Evolutionary conservation across 53 echinoderm and acorn worm genomes (phyloP).

Genomic region (Patiria pectinifera): DNA sequence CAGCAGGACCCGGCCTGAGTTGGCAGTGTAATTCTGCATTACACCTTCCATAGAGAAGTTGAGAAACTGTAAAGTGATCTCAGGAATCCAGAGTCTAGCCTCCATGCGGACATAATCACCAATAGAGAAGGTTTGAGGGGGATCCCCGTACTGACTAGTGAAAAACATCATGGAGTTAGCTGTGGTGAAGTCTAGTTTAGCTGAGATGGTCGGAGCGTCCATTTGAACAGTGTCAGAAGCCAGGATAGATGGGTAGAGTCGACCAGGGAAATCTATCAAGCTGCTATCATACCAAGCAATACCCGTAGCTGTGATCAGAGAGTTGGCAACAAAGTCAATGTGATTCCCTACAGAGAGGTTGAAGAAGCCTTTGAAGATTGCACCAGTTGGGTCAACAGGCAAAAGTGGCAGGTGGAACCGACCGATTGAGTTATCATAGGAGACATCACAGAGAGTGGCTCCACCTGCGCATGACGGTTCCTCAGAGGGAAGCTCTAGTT

Average conservation of each 20-base stretch:
- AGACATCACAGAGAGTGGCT: slow-evolving; percentile 50
- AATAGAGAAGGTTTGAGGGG: slow-evolving; percentile 75
- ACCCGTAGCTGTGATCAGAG: slow-evolving; percentile 68
- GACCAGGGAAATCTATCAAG: slow-evolving; percentile 75
- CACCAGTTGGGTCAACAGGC: slow-evolving; percentile 71
- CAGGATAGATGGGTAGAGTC: slow-evolving; percentile 65
- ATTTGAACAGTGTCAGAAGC: slow-evolving; percentile 74
- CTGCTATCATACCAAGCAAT: slow-evolving; percentile 77
- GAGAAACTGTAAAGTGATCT: slow-evolving; percentile 70
- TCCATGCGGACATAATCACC: slow-evolving; percentile 75
- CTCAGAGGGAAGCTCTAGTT: slow-evolving; percentile 25
- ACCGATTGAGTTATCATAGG: slow-evolving; percentile 67
- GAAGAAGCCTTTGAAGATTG: slow-evolving; percentile 71
- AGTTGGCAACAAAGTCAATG: slow-evolving; percentile 82
- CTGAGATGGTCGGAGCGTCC: slow-evolving; percentile 73
- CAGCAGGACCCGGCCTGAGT: slow-evolving; percentile 41
- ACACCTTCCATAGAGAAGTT: slow-evolving; percentile 68
- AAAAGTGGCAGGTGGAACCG: slow-evolving; percentile 71
- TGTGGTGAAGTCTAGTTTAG: slow-evolving; percentile 65
- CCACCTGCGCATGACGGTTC: background rate
- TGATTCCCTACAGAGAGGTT: slow-evolving; percentile 73
- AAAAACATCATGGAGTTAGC: slow-evolving; percentile 65
- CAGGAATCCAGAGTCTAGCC: slow-evolving; percentile 76
- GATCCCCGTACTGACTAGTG: slow-evolving; percentile 13
- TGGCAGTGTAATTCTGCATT: slow-evolving; percentile 65